Evolutionary conservation across 2,888 invertebrate genomes (phyloP), one percentile per base, ranked within the genome.

Genomic region (Netelia melanura): DNA sequence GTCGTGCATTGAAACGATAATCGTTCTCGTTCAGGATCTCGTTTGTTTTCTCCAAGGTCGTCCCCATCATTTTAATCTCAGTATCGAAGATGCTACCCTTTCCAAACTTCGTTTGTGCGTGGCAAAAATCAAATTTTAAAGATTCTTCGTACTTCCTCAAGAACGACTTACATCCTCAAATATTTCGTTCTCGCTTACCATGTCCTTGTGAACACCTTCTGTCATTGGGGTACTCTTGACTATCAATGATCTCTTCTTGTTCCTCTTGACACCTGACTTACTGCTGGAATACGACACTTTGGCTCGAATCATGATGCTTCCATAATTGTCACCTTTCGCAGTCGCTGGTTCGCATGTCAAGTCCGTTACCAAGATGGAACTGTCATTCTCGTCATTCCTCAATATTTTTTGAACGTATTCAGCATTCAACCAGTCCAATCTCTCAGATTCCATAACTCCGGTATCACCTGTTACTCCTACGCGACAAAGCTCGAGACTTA

Each of bases 291-390:
- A 90, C 25, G 92, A 89, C 8, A 89, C 74, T 21, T 5, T 75
- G 23, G 87, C 82, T 2, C 93, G 91, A 43, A 90, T 54, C 91
- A 93, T 92, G 23, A 92, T 91, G 80, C 93, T 93, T 3, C 90
- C 89, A 48, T 93, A 93, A 89, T 93, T 93, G 81, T 93, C 93
- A 65, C 93, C 93, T 81, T 91, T 91, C 58, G 54, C 86, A 3
- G 92, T 92, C 0, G 93, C 93, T 1, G 92, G 87, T 62, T 90
- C 91, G 1, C 87, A 79, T 9, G 44, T 52, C 44, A 92, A 56
- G 81, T 89, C 88, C 62, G 78, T 88, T 67, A 93, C 91, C 67
- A 87, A 62, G 61, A 93, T 87, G 9, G 89, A 86, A 11, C 85
- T 81, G 86, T 93, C 89, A n/a, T 83, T 81, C 72, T 91, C 91